phyloP scores from a whole-genome alignment of 2,888 invertebrate genomes.

The Cryptocephalus primarius region DNA sequence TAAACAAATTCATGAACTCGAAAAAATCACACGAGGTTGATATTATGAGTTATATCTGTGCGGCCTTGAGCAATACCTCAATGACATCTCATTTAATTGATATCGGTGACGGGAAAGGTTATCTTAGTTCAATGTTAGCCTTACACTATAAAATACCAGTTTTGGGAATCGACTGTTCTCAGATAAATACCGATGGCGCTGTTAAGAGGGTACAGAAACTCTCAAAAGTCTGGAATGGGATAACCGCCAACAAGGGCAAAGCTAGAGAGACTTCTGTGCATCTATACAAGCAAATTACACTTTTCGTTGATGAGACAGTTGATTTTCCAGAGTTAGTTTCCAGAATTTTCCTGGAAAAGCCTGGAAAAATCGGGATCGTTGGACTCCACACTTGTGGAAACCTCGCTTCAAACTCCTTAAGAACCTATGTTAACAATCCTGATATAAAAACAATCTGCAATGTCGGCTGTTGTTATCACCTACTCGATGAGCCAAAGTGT shows the following conservation, averaged over 20 bases:
- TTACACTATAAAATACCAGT: slow-evolving; percentile 61
- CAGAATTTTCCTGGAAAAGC: slow-evolving; percentile 38
- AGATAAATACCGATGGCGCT: slow-evolving; percentile 56
- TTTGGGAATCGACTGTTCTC: slow-evolving; percentile 70
- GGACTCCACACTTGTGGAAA: slow-evolving; percentile 89
- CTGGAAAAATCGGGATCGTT: slow-evolving; percentile 43
- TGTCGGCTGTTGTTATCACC: slow-evolving; percentile 87
- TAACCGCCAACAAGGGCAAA: slow-evolving; percentile 15
- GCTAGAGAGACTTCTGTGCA: slow-evolving; percentile 11
- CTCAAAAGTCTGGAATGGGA: slow-evolving; percentile 33
- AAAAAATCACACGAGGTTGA: slow-evolving; percentile 78
- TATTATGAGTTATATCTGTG: slow-evolving; percentile 49
- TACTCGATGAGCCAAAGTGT: slow-evolving; percentile 44
- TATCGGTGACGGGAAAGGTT: slow-evolving; percentile 84
- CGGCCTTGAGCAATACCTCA: slow-evolving; percentile 37
- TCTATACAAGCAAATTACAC: slow-evolving; percentile 50
- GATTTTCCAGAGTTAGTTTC: slow-evolving; percentile 42
- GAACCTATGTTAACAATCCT: slow-evolving; percentile 49
- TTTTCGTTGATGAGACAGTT: slow-evolving; percentile 49
- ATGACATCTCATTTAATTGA: slow-evolving; percentile 53
- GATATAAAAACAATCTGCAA: slow-evolving; percentile 55
- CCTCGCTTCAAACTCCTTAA: slow-evolving; percentile 61
- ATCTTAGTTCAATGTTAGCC: slow-evolving; percentile 64
- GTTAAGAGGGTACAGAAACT: slow-evolving; percentile 42
- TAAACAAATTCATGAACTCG: slow-evolving; percentile 63